phyloP scores from a whole-genome alignment of 2,113 vertebrate genomes.

The Grallaria varia region DNA sequence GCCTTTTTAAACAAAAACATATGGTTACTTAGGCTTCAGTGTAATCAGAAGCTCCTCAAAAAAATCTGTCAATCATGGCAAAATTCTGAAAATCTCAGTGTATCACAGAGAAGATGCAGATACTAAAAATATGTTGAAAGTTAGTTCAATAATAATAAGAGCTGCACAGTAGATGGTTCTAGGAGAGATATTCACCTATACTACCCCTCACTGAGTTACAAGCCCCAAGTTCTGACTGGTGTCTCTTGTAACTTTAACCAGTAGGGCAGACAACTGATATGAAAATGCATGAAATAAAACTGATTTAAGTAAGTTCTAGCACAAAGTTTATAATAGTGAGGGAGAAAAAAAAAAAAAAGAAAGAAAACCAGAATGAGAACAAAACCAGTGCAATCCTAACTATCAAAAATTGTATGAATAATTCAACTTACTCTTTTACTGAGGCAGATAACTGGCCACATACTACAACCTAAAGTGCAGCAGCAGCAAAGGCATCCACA shows the following conservation, averaged over 20 bases:
- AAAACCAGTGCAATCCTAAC: background rate
- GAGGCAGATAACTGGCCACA: constrained; percentile 99
- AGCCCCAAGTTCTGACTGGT: background rate
- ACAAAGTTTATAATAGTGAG: background rate
- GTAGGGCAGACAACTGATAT: background rate
- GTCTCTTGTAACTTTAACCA: background rate
- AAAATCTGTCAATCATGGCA: background rate
- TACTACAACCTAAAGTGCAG: constrained; percentile 97
- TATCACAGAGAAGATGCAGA: background rate
- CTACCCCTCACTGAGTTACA: background rate
- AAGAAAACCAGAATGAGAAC: background rate
- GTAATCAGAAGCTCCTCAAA: background rate
- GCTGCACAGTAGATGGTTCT: background rate
- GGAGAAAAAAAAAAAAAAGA: background rate
- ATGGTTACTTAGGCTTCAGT: background rate
- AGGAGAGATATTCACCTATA: background rate
- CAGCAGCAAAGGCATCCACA: constrained; percentile 99
- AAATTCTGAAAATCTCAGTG: background rate
- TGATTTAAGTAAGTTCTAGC: background rate
- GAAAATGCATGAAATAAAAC: background rate
- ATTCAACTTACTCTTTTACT: constrained; percentile 93
- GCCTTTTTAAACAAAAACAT: background rate
- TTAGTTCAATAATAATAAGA: background rate
- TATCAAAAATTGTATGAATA: background rate
- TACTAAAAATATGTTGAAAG: background rate